These are phyloP conservation scores for Eublepharis macularius DNA, from an alignment of 2,113 vertebrate genomes.

Conservation along the genomic window DNA sequence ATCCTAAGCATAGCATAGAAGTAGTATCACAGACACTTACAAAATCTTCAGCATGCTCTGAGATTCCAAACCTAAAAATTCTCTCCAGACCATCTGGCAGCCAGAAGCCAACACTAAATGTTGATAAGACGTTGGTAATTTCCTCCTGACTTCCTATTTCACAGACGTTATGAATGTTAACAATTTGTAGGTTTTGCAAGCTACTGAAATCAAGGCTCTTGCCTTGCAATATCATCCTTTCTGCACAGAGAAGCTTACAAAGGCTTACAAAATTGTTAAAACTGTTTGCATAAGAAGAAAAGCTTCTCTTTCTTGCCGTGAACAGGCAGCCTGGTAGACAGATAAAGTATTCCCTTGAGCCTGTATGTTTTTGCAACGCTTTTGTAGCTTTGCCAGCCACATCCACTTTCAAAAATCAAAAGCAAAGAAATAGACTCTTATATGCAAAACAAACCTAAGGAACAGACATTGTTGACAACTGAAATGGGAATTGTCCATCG, in stretches of 20 bases:
- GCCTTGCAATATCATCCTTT: constrained; percentile 32
- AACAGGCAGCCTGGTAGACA: constrained; percentile 47
- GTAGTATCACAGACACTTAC: constrained; percentile 28
- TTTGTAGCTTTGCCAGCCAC: constrained; percentile 43
- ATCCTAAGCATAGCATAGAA: constrained; percentile 11
- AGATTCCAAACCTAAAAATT: constrained; percentile 59
- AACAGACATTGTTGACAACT: background rate
- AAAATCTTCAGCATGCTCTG: constrained; percentile 46
- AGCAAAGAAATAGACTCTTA: background rate
- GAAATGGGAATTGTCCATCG: background rate
- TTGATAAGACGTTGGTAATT: constrained; percentile 70
- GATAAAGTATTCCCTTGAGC: constrained; percentile 57
- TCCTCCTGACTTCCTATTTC: constrained; percentile 62
- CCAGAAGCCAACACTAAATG: constrained; percentile 49
- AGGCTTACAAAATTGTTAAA: constrained; percentile 40
- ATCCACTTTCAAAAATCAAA: constrained; percentile 56
- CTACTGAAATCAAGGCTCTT: constrained; percentile 51
- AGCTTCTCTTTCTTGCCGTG: constrained; percentile 47
- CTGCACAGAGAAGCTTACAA: constrained; percentile 38
- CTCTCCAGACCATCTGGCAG: constrained; percentile 36
- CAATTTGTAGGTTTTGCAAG: constrained; percentile 24
- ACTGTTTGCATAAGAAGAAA: constrained; percentile 52
- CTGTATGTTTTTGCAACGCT: constrained; percentile 33
- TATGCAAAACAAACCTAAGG: background rate
- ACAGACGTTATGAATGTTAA: constrained; percentile 55